Percentiles rank a stretch among this genome's conserved stretches.
These are phyloP conservation scores for Escarpia spicata DNA, from an alignment of 2,888 invertebrate genomes.

Conservation along the genomic window DNA sequence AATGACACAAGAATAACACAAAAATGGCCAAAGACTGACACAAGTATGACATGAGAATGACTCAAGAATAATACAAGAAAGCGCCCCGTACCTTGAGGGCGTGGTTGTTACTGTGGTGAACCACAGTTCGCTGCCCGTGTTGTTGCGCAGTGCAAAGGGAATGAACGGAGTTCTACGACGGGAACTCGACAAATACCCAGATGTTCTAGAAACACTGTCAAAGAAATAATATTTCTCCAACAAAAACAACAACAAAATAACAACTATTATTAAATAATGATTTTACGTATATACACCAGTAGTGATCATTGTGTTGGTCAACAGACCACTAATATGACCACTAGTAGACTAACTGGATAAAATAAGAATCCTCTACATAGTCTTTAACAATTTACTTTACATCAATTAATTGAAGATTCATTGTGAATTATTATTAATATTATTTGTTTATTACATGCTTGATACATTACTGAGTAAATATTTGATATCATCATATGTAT, in stretches of 20 bases:
- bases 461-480: too few relatives aligned
- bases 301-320: background rate
- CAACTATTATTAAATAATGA: background rate
- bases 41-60: background rate
- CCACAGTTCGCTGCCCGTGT: constrained; percentile 85
- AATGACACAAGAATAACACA: background rate
- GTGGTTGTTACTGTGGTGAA: constrained; percentile 82
- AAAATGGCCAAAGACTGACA: background rate
- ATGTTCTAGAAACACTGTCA: background rate
- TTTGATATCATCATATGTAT: too few relatives aligned
- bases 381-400: too few relatives aligned
- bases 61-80: background rate
- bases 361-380: too few relatives aligned
- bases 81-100: constrained; percentile 54
- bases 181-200: constrained; percentile 28
- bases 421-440: too few relatives aligned
- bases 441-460: too few relatives aligned
- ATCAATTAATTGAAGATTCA: too few relatives aligned
- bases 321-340: background rate
- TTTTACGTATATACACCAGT: background rate
- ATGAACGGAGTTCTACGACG: constrained; percentile 88
- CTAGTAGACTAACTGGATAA: too few relatives aligned
- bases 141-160: constrained; percentile 91
- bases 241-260: background rate
- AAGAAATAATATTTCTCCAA: background rate